These are phyloP conservation scores for Heliopora coerulea DNA, from an alignment of 92 coral and sea anemone genomes.

Conservation along the genomic window DNA sequence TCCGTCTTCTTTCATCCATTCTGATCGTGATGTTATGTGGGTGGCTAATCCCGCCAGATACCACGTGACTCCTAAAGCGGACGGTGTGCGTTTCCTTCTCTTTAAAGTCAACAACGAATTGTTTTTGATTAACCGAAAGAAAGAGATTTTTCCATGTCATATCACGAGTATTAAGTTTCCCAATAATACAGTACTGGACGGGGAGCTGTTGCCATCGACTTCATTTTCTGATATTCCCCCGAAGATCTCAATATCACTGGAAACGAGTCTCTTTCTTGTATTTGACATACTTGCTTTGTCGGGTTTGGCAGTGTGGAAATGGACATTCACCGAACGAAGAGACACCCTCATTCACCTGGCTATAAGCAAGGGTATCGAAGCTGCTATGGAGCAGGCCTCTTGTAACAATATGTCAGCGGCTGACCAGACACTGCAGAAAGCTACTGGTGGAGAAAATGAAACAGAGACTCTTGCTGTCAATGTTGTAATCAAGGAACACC, in stretches of 20 bases:
- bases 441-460: not conserved
- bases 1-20: conserved; percentile 26
- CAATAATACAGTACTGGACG: conserved; percentile 11
- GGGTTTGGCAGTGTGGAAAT: conserved; percentile 20
- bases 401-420: not conserved
- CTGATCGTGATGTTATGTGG: conserved; percentile 26
- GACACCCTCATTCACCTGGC: conserved; percentile 4
- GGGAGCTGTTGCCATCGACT: conserved; percentile 27
- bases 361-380: conserved; percentile 1
- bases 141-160: conserved; percentile 26
- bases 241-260: not conserved
- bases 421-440: not conserved
- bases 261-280: conserved; percentile 11
- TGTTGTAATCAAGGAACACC: conserved; percentile 14
- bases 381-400: conserved; percentile 20
- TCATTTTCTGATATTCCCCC: conserved; percentile 15
- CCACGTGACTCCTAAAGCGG: conserved; percentile 18
- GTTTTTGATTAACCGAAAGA: conserved; percentile 6
- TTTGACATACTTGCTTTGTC: conserved; percentile 29
- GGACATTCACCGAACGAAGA: conserved; percentile 11
- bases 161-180: conserved; percentile 2
- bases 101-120: not conserved
- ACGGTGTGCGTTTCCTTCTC: conserved; percentile 29
- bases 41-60: conserved; percentile 18
- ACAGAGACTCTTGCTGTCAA: not conserved